A percentile compares a stretch with the other conserved stretches of the same genome.
These are phyloP conservation scores for Aproaerema taeniolella DNA, from an alignment of 2,888 invertebrate species.

Conservation along the genomic window DNA sequence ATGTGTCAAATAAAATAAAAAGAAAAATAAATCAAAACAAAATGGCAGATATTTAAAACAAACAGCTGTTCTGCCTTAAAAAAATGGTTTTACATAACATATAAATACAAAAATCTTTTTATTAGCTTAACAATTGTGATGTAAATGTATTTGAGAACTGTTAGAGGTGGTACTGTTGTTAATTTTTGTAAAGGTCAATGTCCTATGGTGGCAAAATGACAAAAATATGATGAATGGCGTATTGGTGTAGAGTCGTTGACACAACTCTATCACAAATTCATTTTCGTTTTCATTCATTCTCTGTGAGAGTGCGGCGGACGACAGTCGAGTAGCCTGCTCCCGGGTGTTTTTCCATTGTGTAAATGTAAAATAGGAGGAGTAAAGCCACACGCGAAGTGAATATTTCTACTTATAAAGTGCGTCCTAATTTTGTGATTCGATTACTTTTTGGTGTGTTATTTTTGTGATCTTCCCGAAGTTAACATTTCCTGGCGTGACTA, in stretches of 20 bases:
- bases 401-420: background rate
- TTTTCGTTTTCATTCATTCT: slow-evolving; percentile 6
- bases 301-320: background rate
- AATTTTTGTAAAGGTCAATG: slow-evolving; percentile 6
- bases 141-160: background rate
- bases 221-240: slow-evolving; percentile 10
- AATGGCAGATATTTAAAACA: slow-evolving; percentile 9
- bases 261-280: background rate
- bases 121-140: background rate
- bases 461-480: background rate
- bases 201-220: slow-evolving; percentile 1
- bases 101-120: background rate
- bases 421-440: slow-evolving; percentile 1
- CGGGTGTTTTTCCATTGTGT: slow-evolving; percentile 6
- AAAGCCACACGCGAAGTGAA: background rate
- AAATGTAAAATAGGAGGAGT: background rate
- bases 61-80: slow-evolving; percentile 9
- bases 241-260: too few species aligned
- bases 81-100: background rate
- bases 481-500: background rate
- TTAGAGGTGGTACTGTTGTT: background rate
- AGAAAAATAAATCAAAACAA: slow-evolving; percentile 7
- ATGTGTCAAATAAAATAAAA: background rate
- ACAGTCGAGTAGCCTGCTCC: background rate
- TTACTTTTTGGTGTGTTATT: too few species aligned